Percentiles rank a stretch among this genome's conserved stretches.
Conservation (phyloP, 2,113 vertebrate species). For the Acinonyx jubatus region DNA sequence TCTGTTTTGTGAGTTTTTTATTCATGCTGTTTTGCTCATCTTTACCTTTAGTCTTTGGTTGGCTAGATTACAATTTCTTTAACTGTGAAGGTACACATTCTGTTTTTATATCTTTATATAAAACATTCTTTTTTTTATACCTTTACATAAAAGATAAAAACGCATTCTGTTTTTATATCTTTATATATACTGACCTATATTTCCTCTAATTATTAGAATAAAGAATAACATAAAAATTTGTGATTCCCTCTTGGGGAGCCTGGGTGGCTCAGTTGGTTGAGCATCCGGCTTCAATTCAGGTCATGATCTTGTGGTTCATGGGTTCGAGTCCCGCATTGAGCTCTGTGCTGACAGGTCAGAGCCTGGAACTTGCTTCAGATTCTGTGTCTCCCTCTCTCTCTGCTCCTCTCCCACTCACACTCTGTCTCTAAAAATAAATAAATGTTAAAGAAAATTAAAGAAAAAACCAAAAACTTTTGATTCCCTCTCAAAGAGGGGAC, state of each 20-base stretch:
- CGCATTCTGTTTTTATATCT: not conserved
- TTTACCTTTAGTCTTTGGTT: not conserved
- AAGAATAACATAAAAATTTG: not conserved
- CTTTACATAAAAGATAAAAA: not conserved
- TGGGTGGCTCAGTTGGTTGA: too few species aligned
- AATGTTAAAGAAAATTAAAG: too few species aligned
- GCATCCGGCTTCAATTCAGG: too few species aligned
- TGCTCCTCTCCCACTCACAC: too few species aligned
- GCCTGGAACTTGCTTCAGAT: too few species aligned
- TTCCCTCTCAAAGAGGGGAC: not conserved
- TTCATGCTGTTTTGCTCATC: not conserved
- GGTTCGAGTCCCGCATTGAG: too few species aligned
- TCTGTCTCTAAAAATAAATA: too few species aligned
- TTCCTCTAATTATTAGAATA: not conserved
- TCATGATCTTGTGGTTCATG: too few species aligned
- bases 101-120: not conserved
- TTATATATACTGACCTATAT: not conserved
- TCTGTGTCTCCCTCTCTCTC: too few species aligned
- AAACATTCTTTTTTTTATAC: too few species aligned
- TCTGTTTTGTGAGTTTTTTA: not conserved
- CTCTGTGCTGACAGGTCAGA: too few species aligned
- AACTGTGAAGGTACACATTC: not conserved
- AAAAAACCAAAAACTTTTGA: not conserved
- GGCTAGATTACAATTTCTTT: not conserved
- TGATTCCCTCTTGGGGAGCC: not conserved